These are phyloP conservation scores for Carpatolechia fugitivella DNA, from an alignment of 2,888 invertebrate genomes.

Conservation along the genomic window DNA sequence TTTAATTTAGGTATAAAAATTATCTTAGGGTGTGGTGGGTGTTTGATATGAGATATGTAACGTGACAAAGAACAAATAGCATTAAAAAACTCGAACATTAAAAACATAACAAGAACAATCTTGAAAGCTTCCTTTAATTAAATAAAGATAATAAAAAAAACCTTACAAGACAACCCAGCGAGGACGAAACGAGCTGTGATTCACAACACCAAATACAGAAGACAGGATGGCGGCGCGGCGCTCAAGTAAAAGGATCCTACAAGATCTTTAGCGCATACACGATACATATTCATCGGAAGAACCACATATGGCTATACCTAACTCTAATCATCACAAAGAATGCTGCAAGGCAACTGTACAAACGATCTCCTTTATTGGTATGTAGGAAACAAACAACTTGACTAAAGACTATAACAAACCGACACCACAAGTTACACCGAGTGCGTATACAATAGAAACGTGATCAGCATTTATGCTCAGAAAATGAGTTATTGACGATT, in stretches of 20 bases:
- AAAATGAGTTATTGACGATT: conserved; percentile 26
- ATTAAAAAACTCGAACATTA: too few species aligned
- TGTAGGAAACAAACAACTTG: conserved; percentile 49
- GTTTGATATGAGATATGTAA: too few species aligned
- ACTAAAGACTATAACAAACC: conserved; percentile 20
- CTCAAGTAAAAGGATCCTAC: conserved; percentile 46
- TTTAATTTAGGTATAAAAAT: too few species aligned
- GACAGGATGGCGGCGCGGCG: conserved; percentile 39
- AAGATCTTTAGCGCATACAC: conserved; percentile 39
- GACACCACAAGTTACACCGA: not conserved
- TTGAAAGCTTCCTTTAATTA: conserved; percentile 18
- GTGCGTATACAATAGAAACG: conserved; percentile 29
- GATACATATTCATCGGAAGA: conserved; percentile 51
- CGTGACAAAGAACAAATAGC: too few species aligned
- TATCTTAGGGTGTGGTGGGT: too few species aligned
- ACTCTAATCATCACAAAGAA: conserved; percentile 46
- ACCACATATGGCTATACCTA: conserved; percentile 52
- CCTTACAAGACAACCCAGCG: conserved; percentile 27
- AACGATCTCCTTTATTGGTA: conserved; percentile 48
- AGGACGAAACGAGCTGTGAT: conserved; percentile 48
- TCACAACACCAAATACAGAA: conserved; percentile 54
- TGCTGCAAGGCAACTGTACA: conserved; percentile 40
- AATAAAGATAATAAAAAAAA: conserved; percentile 5
- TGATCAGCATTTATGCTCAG: conserved; percentile 31
- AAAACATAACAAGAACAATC: not conserved